Evolutionary conservation across 2,113 vertebrate genomes (phyloP).

Genomic region (Hydropotes inermis): DNA sequence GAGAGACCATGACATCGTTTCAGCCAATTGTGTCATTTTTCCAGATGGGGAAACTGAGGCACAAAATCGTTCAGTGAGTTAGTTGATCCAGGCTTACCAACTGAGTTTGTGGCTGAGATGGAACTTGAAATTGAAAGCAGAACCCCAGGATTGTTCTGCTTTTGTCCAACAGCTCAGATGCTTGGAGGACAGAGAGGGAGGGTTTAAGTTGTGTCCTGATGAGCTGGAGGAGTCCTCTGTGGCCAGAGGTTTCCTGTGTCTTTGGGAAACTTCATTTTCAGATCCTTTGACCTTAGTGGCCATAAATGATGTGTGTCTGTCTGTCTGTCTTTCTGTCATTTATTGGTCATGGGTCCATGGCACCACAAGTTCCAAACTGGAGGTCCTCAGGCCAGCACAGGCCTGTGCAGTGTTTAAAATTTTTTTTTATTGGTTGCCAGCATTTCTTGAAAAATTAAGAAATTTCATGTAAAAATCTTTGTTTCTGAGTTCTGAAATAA

Average conservation of each 20-base stretch:
- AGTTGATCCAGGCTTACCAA: background rate
- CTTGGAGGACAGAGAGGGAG: background rate
- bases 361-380: background rate
- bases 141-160: background rate
- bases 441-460: background rate
- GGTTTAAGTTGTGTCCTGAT: background rate
- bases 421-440: background rate
- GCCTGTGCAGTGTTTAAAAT: background rate
- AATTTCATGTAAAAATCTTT: background rate
- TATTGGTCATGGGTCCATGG: background rate
- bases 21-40: background rate
- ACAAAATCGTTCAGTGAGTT: background rate
- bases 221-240: background rate
- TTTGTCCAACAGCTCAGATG: background rate
- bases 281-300: background rate
- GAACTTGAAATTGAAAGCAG: background rate
- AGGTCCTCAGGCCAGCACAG: background rate
- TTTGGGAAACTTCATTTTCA: background rate
- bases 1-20: background rate
- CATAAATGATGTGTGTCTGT: background rate
- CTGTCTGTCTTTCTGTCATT: background rate
- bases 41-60: background rate
- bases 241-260: background rate
- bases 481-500: background rate
- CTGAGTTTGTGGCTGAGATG: background rate